Evolutionary conservation across 2,888 invertebrate species (phyloP).

Genomic region (Cryptocephalus primarius): DNA sequence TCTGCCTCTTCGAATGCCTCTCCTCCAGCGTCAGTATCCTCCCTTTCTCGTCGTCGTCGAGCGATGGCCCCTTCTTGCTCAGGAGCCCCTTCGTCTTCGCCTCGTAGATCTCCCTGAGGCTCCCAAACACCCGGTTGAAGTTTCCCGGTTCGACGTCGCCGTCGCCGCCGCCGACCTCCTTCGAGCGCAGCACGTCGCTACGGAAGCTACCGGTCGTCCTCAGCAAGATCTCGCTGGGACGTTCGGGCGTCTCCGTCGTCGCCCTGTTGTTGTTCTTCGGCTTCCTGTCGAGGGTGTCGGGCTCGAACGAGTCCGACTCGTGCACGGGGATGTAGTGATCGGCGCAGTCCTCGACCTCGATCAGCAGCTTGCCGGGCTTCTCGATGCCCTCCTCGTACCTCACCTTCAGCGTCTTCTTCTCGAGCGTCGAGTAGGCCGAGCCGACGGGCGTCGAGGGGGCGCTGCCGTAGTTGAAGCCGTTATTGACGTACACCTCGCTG

Average conservation of each 20-base stretch:
- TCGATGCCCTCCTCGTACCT: conserved; percentile 44
- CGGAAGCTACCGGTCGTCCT: conserved; percentile 62
- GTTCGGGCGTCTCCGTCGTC: conserved; percentile 30
- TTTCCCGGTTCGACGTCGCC: conserved; percentile 9
- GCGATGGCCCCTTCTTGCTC: background rate
- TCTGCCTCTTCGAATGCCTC: conserved; percentile 62
- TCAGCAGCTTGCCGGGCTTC: conserved; percentile 71
- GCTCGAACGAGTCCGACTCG: conserved; percentile 76
- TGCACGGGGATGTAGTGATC: conserved; percentile 64
- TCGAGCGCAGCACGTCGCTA: conserved; percentile 32
- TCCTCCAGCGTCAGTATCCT: conserved; percentile 59
- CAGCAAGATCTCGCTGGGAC: conserved; percentile 44
- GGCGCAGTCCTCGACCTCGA: conserved; percentile 73
- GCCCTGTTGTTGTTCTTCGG: conserved; percentile 31
- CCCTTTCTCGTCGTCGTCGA: conserved; percentile 44
- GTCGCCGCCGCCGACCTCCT: background rate
- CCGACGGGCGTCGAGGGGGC: conserved; percentile 47
- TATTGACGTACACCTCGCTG: conserved; percentile 70
- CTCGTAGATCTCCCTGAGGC: conserved; percentile 65
- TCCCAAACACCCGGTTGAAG: conserved; percentile 48
- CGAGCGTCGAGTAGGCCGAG: conserved; percentile 45
- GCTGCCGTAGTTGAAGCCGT: conserved; percentile 56
- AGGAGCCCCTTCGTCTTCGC: conserved; percentile 42
- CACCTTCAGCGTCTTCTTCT: conserved; percentile 31
- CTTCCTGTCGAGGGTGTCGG: conserved; percentile 75